A percentile compares a stretch with the other conserved stretches of the same genome.
These are phyloP conservation scores for Tursiops truncatus DNA, from an alignment of 2,113 vertebrate genomes.

Conservation along the genomic window DNA sequence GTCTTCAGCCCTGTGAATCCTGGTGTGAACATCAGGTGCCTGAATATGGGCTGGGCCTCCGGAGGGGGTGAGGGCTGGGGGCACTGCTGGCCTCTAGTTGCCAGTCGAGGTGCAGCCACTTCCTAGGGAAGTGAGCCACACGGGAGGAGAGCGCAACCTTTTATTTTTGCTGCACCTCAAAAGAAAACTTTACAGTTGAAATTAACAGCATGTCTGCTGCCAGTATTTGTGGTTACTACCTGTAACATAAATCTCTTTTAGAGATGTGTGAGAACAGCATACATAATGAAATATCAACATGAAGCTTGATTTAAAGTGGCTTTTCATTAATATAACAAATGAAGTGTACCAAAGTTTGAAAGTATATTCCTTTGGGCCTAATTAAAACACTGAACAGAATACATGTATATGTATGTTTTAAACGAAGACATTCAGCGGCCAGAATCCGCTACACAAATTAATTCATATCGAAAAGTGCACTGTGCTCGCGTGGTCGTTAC, in stretches of 20 bases:
- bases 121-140: neutral
- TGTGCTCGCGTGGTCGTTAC: neutral
- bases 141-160: neutral
- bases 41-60: neutral
- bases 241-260: slow-evolving; percentile 62
- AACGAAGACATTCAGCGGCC: slow-evolving; percentile 67
- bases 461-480: slow-evolving; percentile 25
- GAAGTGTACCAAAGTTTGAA: slow-evolving; percentile 70
- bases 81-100: rapidly evolving
- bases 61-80: neutral
- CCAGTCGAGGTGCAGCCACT: rapidly evolving
- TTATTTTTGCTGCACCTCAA: neutral
- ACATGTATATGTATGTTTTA: slow-evolving; percentile 69
- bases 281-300: slow-evolving; percentile 62
- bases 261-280: slow-evolving; percentile 49
- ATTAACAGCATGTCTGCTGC: slow-evolving; percentile 50
- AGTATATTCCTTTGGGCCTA: slow-evolving; percentile 74
- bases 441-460: slow-evolving; percentile 60
- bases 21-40: neutral
- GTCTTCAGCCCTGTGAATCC: neutral
- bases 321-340: slow-evolving; percentile 77
- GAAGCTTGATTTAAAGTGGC: slow-evolving; percentile 72
- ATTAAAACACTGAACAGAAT: slow-evolving; percentile 74
- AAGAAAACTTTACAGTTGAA: slow-evolving; percentile 58
- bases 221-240: slow-evolving; percentile 63